Conservation (phyloP, 1,140 invertebrate species). For the Laupala kohalensis region DNA sequence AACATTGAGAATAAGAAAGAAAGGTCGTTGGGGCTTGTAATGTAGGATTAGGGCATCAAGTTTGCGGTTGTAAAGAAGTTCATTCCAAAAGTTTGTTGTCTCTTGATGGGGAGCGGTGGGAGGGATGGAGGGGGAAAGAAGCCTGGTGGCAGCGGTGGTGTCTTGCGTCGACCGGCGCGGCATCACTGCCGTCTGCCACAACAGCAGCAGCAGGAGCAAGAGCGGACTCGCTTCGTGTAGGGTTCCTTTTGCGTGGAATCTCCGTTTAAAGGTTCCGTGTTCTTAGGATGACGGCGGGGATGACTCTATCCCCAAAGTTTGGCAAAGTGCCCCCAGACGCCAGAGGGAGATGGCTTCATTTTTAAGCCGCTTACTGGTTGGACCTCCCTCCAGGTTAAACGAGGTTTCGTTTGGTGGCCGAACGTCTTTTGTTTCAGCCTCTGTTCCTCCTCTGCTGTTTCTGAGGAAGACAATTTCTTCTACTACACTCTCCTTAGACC, state of each 20-base stretch:
- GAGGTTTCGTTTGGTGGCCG: background rate
- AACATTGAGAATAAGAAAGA: background rate
- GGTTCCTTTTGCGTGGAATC: too few relatives aligned
- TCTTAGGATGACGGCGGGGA: too few relatives aligned
- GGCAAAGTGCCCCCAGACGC: background rate
- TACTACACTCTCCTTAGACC: background rate
- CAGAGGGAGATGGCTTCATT: constrained; percentile 2
- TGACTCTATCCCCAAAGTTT: constrained; percentile 2
- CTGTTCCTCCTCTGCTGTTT: background rate
- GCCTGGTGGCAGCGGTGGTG: too few relatives aligned
- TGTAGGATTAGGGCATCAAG: background rate
- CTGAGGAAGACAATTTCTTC: background rate
- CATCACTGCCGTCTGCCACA: too few relatives aligned
- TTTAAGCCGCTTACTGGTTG: constrained; percentile 2
- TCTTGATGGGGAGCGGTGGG: background rate
- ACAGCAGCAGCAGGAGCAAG: too few relatives aligned
- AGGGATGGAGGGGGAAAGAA: too few relatives aligned
- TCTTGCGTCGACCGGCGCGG: too few relatives aligned
- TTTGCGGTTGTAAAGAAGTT: background rate
- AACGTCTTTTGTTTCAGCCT: background rate
- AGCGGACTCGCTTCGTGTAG: too few relatives aligned
- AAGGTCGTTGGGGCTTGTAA: background rate
- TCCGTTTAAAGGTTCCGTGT: too few relatives aligned
- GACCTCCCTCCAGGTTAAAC: constrained; percentile 1
- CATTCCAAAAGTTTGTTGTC: background rate